phyloP scores from a whole-genome alignment of 1,140 invertebrate species.

The Wiebesia pumilae region DNA sequence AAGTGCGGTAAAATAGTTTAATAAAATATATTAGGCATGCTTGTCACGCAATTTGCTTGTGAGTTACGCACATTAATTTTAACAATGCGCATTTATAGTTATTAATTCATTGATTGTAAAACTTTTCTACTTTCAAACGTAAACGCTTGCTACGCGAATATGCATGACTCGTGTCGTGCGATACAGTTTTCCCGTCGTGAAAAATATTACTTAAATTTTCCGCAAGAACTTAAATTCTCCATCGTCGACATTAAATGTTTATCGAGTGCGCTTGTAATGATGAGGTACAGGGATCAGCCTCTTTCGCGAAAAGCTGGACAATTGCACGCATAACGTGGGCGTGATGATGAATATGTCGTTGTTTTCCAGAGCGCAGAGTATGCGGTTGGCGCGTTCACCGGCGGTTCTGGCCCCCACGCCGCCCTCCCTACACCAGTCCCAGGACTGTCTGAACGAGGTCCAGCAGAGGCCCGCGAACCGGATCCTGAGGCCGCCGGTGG shows the following conservation, averaged over 20 bases:
- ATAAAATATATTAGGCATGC: not conserved
- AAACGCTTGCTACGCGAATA: not conserved
- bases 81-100: not conserved
- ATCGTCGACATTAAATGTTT: no score
- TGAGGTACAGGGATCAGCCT: not conserved
- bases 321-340: not conserved
- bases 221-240: no score
- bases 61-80: no score
- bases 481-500: slow-evolving; percentile 67
- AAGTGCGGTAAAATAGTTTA: not conserved
- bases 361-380: slow-evolving; percentile 73
- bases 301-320: not conserved
- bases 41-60: not conserved
- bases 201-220: no score
- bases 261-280: not conserved
- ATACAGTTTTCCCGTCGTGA: not conserved
- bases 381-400: slow-evolving; percentile 75
- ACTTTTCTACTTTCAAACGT: not conserved
- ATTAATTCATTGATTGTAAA: not conserved
- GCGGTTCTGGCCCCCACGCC: slow-evolving; percentile 70
- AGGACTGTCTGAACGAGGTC: slow-evolving; percentile 72
- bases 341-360: not conserved
- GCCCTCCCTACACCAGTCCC: slow-evolving; percentile 75
- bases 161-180: not conserved
- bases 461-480: slow-evolving; percentile 64